Base-by-base conservation (phyloP, 2,113 vertebrate species). In the Lethenteron camtschaticum region DNA sequence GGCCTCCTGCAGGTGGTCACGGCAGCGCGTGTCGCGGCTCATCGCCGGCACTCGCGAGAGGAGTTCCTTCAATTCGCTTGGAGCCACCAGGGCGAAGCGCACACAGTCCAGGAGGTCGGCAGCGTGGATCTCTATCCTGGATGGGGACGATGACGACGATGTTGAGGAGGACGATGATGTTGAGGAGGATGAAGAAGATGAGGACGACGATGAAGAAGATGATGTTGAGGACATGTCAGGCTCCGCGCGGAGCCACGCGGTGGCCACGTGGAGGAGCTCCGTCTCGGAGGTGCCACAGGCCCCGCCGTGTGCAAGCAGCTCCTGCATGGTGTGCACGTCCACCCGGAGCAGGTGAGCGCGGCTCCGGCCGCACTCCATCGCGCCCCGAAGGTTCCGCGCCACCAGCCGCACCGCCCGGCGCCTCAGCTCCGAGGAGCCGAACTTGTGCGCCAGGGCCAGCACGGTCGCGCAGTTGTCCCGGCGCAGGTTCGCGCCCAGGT, bases 11-110 rank as follows among this genome's bases (percentile, higher is more conserved):
- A 81, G 71, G 58, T 76, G 75, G 57, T 66, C 69, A 24, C 70
- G 73, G 68, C 77, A 81, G 55, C 68, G 63, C 2, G 73, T 68
- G 10, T 78, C 72, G 9, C 75, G 73, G 71, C 71, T 75, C 75
- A 73, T 69, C 10, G 76, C 9, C 13, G 77, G 58, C 1, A 2
- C 72, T 69, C 76, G 73, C 70, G 68, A 75, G 11, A 75, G 9
- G 0, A n/a, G 70, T 1, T 3, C 56, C 70, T 77, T 77, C 70
- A 80, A 75, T 1, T 77, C 77, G 1, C 0, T 2, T 14, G 76
- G 69, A 13, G 79, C 73, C 41, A 80, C 76, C 14, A 78, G 76
- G 20, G 77, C 73, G 55, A 80, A 76, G 16, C 76, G 76, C 20
- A 81, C 24, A 2, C 0, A 4, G 58, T 55, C 66, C 13, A 80